Evolutionary conservation across 1,140 invertebrate genomes (phyloP).

Genomic region (Bradynema listronoti): DNA sequence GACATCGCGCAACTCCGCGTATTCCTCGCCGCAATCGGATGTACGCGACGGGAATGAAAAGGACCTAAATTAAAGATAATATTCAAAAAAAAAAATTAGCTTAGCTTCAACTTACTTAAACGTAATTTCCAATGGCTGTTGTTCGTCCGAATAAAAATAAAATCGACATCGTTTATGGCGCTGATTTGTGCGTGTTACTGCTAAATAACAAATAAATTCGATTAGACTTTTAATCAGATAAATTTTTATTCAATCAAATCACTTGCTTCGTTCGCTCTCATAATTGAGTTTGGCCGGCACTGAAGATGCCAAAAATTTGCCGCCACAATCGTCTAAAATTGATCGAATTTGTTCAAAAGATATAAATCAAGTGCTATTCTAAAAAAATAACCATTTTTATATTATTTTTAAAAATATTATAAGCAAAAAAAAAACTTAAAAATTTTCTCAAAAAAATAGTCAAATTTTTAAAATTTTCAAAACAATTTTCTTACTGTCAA

Average conservation of each 20-base stretch:
- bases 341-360: constrained; percentile 20
- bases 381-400: no score
- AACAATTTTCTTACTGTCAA: constrained; percentile 12
- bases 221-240: neutral
- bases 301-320: constrained; percentile 14
- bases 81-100: neutral
- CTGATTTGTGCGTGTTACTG: constrained; percentile 44
- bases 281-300: constrained; percentile 22
- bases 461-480: neutral
- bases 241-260: neutral
- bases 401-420: constrained; percentile 1
- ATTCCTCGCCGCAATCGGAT: constrained; percentile 47
- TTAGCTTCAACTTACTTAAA: constrained; percentile 31
- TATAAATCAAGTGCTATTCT: no score
- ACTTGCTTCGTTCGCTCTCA: constrained; percentile 33
- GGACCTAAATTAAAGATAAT: constrained; percentile 12
- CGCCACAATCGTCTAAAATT: constrained; percentile 34
- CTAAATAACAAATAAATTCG: constrained; percentile 7
- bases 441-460: no score
- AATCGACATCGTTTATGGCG: constrained; percentile 44
- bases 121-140: constrained; percentile 39
- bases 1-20: constrained; percentile 51
- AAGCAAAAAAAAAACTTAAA: no score
- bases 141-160: constrained; percentile 31
- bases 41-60: constrained; percentile 46